A percentile compares a stretch with the other conserved stretches of the same genome.
Evolutionary conservation across 2,797 vertebrate genomes (phyloP).

Genomic region (Sebastolobus altivelis): DNA sequence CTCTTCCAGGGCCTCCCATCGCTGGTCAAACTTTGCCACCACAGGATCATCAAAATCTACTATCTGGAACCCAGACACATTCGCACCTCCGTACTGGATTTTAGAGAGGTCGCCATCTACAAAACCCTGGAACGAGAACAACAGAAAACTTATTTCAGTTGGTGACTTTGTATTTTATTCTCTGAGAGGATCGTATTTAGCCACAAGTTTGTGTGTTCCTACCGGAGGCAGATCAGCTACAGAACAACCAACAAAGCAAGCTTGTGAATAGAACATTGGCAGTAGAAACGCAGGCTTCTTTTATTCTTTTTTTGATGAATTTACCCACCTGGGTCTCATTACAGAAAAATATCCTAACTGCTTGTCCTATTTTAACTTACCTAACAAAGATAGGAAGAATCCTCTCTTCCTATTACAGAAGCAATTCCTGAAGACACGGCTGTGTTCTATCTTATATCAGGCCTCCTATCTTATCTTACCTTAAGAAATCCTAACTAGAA

Average conservation of each 20-base stretch:
- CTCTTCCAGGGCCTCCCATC: conserved; percentile 96
- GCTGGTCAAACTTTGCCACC: conserved; percentile 96
- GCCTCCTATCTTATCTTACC: background rate
- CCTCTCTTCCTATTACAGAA: background rate
- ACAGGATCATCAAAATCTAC: conserved; percentile 96
- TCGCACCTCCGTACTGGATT: conserved; percentile 98
- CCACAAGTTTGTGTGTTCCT: background rate
- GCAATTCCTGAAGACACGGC: background rate
- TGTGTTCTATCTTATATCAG: background rate
- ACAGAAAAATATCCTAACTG: background rate
- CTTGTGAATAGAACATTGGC: background rate
- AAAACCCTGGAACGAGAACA: conserved; percentile 88
- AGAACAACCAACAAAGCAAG: background rate
- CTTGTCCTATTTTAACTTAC: background rate
- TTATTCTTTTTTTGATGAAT: background rate
- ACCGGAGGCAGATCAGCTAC: background rate
- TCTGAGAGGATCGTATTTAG: background rate
- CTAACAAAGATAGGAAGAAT: background rate
- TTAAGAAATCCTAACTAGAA: background rate
- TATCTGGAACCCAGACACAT: conserved; percentile 98
- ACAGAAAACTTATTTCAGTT: background rate
- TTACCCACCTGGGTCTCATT: background rate
- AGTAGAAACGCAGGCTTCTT: background rate
- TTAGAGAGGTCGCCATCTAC: conserved; percentile 96
- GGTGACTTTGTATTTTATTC: background rate